These are phyloP conservation scores for Sebastolobus altivelis DNA, from an alignment of 2,797 vertebrate species.

Conservation along the genomic window DNA sequence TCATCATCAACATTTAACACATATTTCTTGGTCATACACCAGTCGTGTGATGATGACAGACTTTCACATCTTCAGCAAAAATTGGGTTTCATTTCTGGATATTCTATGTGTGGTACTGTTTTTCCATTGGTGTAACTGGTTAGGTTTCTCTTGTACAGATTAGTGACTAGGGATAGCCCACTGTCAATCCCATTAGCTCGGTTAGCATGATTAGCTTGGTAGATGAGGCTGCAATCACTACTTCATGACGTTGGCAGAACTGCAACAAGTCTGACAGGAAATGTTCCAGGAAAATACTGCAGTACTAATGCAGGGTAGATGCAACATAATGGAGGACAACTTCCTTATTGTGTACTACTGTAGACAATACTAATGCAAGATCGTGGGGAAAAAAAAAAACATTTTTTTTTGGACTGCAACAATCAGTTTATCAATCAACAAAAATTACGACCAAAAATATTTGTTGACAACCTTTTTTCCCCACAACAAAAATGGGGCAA, in stretches of 20 bases:
- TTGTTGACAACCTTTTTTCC: background rate
- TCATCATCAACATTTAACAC: background rate
- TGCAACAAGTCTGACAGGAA: background rate
- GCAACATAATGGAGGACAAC: background rate
- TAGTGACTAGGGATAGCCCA: background rate
- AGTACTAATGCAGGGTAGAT: background rate
- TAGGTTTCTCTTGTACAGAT: background rate
- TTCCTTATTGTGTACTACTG: background rate
- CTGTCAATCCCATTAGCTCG: slow-evolving; percentile 3
- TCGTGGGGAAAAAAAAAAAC: no score
- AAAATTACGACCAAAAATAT: background rate
- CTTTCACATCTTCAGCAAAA: background rate
- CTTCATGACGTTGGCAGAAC: background rate
- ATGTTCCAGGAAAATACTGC: background rate
- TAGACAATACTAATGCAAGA: background rate
- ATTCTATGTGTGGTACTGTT: no score
- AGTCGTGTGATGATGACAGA: background rate
- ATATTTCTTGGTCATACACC: background rate
- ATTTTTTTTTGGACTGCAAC: background rate
- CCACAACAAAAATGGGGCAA: background rate
- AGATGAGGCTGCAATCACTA: background rate
- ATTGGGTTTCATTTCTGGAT: background rate
- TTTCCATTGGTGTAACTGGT: background rate
- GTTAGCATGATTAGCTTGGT: background rate
- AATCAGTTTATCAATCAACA: background rate